Percentiles rank a stretch among this genome's conserved stretches.
phyloP scores from a whole-genome alignment of 2,888 invertebrate species.

The Tipula lateralis region DNA sequence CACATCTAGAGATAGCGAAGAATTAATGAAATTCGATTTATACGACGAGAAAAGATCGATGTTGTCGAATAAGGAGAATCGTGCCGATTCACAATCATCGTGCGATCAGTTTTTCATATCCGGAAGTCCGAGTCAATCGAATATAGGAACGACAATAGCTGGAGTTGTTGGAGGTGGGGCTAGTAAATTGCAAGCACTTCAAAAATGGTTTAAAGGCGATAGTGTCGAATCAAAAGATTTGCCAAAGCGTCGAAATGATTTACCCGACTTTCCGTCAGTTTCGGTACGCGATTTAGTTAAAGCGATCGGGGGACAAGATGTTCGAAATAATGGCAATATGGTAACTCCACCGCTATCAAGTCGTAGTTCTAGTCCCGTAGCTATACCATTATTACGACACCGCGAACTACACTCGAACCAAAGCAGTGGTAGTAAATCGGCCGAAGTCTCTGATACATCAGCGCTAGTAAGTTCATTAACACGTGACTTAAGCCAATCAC shows the following conservation, averaged over 20 bases:
- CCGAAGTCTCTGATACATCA: conserved; percentile 55
- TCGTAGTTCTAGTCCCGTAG: conserved; percentile 57
- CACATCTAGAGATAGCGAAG: neutral
- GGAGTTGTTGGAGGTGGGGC: conserved; percentile 50
- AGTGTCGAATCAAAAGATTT: conserved; percentile 40
- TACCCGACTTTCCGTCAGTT: conserved; percentile 47
- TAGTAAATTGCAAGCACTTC: conserved; percentile 48
- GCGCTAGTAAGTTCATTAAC: conserved; percentile 59
- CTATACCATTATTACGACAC: conserved; percentile 53
- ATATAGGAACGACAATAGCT: conserved; percentile 48
- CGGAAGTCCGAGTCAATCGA: conserved; percentile 39
- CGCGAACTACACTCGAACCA: conserved; percentile 33
- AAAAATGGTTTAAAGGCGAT: conserved; percentile 50
- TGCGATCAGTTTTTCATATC: conserved; percentile 32
- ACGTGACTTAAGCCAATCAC: conserved; percentile 58
- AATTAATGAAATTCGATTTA: conserved; percentile 25
- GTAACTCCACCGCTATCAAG: conserved; percentile 61
- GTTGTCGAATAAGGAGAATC: neutral
- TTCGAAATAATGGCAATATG: conserved; percentile 73
- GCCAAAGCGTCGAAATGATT: conserved; percentile 43
- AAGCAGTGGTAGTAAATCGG: conserved; percentile 41
- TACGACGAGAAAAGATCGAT: neutral
- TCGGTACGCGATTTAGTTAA: conserved; percentile 70
- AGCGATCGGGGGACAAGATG: conserved; percentile 61
- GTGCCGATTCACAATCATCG: neutral